Conservation (phyloP, 2,797 vertebrate species). For the Yasuhikotakia modesta region DNA sequence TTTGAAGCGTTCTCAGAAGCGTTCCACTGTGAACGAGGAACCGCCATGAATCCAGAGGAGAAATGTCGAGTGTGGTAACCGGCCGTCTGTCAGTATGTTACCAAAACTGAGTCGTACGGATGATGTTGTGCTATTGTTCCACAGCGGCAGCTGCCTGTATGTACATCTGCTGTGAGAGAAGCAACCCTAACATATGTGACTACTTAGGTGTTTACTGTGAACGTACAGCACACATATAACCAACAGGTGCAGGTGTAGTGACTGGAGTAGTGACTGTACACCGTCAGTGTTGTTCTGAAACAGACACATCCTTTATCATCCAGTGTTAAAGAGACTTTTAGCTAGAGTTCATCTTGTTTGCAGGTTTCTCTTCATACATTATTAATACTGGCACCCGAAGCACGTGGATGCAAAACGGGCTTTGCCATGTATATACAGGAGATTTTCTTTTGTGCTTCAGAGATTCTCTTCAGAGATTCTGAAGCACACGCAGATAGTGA, state of each 20-base stretch:
- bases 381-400: constrained; percentile 29
- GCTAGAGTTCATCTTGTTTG: constrained; percentile 54
- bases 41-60: constrained; percentile 84
- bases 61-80: constrained; percentile 93
- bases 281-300: constrained; percentile 40
- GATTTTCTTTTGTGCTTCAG: constrained; percentile 51
- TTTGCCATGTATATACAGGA: no score
- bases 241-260: constrained; percentile 23
- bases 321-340: constrained; percentile 50
- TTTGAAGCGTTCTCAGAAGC: constrained; percentile 91
- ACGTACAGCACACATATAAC: constrained; percentile 33
- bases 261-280: constrained; percentile 17
- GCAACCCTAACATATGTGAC: constrained; percentile 37
- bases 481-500: constrained; percentile 30
- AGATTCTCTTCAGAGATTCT: constrained; percentile 44
- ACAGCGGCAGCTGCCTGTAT: constrained; percentile 57
- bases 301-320: constrained; percentile 40
- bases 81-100: constrained; percentile 41
- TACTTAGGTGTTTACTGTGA: constrained; percentile 34
- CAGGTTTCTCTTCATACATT: constrained; percentile 43
- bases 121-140: constrained; percentile 45
- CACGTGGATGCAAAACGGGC: background rate
- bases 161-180: constrained; percentile 29
- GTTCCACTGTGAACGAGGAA: constrained; percentile 85
- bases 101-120: constrained; percentile 53